phyloP scores from a whole-genome alignment of 2,888 invertebrate genomes.

The Theretra japonica region DNA sequence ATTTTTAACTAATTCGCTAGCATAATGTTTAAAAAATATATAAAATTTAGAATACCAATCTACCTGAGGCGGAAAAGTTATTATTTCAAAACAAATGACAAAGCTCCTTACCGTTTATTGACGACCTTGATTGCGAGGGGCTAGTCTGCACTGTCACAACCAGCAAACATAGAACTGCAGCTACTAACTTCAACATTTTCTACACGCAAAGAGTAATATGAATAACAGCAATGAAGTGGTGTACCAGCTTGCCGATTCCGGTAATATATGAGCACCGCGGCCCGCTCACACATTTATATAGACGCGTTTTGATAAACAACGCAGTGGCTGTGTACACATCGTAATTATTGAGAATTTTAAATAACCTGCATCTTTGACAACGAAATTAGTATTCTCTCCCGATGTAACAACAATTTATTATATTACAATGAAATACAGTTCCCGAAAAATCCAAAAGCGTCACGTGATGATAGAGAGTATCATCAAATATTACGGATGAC shows the following conservation, averaged over 20 bases:
- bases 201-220: conserved; percentile 28
- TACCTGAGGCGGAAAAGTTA: no score
- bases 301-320: conserved; percentile 57
- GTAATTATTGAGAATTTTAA: conserved; percentile 25
- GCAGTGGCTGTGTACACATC: conserved; percentile 28
- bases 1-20: conserved; percentile 19
- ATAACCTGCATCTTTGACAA: conserved; percentile 15
- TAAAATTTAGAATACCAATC: not conserved
- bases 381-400: not conserved
- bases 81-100: not conserved
- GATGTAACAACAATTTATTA: not conserved
- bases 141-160: conserved; percentile 48
- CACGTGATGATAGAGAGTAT: not conserved
- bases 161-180: conserved; percentile 53
- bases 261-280: conserved; percentile 47
- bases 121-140: conserved; percentile 45
- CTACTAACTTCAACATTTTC: conserved; percentile 55
- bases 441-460: not conserved
- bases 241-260: conserved; percentile 40
- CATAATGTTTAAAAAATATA: not conserved
- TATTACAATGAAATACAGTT: not conserved
- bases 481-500: not conserved
- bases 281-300: conserved; percentile 55
- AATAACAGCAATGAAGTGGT: conserved; percentile 13
- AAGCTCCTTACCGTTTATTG: conserved; percentile 48